These are phyloP conservation scores for Hypotaenidia okinawae DNA, from an alignment of 2,797 vertebrate species.

Conservation along the genomic window DNA sequence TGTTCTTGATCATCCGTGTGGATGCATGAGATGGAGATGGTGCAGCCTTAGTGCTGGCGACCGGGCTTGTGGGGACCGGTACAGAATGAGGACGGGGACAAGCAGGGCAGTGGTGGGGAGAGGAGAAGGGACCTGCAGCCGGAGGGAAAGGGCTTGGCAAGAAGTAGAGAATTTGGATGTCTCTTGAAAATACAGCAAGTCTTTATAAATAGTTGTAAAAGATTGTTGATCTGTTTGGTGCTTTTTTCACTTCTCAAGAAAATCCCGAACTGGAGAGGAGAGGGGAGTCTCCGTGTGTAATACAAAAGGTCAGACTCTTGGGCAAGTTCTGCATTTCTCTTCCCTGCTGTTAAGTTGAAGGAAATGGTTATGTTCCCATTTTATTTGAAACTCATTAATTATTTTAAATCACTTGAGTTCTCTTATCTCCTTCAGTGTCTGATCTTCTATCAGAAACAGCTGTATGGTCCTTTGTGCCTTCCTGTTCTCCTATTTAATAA, in stretches of 20 bases:
- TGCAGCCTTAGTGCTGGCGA: background rate
- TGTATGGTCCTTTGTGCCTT: background rate
- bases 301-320: background rate
- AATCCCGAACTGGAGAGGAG: background rate
- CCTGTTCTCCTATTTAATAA: background rate
- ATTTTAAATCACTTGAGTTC: conserved; percentile 28
- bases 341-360: background rate
- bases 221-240: background rate
- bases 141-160: background rate
- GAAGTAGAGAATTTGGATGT: background rate
- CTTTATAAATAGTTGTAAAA: background rate
- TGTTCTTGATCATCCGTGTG: background rate
- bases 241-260: background rate
- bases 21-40: background rate
- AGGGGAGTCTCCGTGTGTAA: background rate
- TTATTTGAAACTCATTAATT: conserved; percentile 39
- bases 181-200: background rate
- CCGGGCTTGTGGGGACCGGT: background rate
- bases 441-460: conserved; percentile 42
- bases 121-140: background rate
- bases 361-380: conserved; percentile 1
- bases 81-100: background rate
- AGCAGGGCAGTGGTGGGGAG: background rate
- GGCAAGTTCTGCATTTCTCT: conserved; percentile 15
- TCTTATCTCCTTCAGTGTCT: background rate